Evolutionary conservation across 2,113 vertebrate species (phyloP).

Genomic region (Blennius ocellaris): DNA sequence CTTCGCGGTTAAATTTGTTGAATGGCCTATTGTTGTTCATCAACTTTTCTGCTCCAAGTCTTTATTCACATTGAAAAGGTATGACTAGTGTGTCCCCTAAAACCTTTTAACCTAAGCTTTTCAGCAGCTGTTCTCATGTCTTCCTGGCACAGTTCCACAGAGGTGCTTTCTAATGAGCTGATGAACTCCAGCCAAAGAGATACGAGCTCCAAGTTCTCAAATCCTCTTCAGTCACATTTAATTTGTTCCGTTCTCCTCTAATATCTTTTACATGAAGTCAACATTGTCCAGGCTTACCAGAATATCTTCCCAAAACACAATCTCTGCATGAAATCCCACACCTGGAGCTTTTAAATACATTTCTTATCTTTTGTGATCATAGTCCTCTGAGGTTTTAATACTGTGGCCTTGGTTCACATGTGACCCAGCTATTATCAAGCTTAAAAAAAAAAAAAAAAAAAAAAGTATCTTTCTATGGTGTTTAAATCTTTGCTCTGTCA

Average conservation of each 20-base stretch:
- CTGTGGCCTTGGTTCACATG: neutral
- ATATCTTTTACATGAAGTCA: neutral
- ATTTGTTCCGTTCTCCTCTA: neutral
- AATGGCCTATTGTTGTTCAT: neutral
- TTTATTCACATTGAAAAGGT: neutral
- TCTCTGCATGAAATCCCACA: neutral
- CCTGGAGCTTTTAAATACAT: neutral
- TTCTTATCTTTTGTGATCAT: neutral
- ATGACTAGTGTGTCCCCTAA: neutral
- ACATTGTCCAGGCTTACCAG: neutral
- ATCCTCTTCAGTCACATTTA: constrained; percentile 13
- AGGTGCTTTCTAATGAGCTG: constrained; percentile 27
- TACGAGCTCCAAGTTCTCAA: neutral
- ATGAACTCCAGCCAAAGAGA: constrained; percentile 4
- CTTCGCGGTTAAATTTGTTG: neutral
- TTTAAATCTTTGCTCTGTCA: neutral
- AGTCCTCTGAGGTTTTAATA: neutral
- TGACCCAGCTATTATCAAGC: too few species aligned
- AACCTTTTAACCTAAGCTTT: neutral
- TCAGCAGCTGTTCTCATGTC: constrained; percentile 13
- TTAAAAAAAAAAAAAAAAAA: too few species aligned
- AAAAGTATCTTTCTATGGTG: too few species aligned
- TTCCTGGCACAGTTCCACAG: constrained; percentile 10
- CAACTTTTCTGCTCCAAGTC: neutral
- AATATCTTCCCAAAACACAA: neutral